Conservation (phyloP, 2,797 vertebrate species). For the Cygnus olor region DNA sequence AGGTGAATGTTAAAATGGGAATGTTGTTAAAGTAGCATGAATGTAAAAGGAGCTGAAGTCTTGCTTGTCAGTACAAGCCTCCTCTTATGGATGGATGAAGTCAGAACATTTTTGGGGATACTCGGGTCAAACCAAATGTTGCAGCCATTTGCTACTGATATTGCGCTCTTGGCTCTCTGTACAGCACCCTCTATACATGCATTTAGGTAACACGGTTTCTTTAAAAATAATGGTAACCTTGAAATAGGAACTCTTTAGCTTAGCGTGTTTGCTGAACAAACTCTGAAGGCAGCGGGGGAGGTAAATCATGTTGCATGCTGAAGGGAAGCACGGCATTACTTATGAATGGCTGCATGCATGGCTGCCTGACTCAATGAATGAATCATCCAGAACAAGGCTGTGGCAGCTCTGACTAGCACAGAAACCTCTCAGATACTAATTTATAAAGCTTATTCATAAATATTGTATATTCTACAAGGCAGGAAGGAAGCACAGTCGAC, state of each 20-base stretch:
- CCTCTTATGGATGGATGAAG: not conserved
- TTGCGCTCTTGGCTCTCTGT: not conserved
- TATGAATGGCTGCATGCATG: slow-evolving; percentile 70
- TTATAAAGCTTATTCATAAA: slow-evolving; percentile 65
- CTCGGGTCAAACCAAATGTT: not conserved
- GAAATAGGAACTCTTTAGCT: not conserved
- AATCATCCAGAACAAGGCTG: slow-evolving; percentile 56
- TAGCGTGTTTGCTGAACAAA: slow-evolving; percentile 34
- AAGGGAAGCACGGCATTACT: slow-evolving; percentile 54
- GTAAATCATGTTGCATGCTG: slow-evolving; percentile 57
- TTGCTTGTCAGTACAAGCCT: not conserved
- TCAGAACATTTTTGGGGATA: not conserved
- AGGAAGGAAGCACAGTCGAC: slow-evolving; percentile 43
- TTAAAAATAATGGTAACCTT: slow-evolving; percentile 22
- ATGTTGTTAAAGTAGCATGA: not conserved
- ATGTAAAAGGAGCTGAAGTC: not conserved
- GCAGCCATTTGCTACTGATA: not conserved
- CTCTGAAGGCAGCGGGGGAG: slow-evolving; percentile 31
- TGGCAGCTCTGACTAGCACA: slow-evolving; percentile 20
- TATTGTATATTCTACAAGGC: slow-evolving; percentile 38
- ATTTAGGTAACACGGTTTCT: not conserved
- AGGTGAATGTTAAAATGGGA: not conserved
- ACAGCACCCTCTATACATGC: rapidly evolving
- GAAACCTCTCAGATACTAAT: slow-evolving; percentile 41
- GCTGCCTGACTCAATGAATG: slow-evolving; percentile 71